Evolutionary conservation across 2,113 vertebrate species (phyloP).

Genomic region (Setophaga kirtlandii): DNA sequence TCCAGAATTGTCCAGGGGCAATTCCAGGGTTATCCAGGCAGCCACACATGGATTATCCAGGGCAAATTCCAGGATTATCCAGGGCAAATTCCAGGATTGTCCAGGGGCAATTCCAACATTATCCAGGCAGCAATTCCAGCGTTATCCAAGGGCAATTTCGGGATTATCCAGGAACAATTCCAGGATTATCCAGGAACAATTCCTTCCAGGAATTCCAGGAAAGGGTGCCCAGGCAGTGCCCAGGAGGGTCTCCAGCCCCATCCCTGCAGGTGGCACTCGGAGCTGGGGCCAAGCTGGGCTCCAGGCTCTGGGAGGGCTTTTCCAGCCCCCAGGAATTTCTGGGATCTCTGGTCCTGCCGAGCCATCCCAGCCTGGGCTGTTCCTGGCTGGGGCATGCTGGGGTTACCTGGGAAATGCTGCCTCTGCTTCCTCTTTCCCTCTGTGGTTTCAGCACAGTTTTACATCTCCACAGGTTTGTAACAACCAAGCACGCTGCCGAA

Average conservation of each 20-base stretch:
- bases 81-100: not conserved
- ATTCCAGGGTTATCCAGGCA: too few relatives aligned
- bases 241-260: rapidly evolving
- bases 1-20: too few relatives aligned
- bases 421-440: not conserved
- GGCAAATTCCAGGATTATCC: too few relatives aligned
- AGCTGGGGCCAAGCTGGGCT: rapidly evolving
- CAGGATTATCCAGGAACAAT: not conserved
- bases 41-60: too few relatives aligned
- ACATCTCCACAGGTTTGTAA: not conserved
- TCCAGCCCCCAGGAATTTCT: not conserved
- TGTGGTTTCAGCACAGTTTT: not conserved
- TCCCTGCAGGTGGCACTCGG: not conserved
- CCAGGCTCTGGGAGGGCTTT: not conserved
- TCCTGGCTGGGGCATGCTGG: not conserved
- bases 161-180: not conserved
- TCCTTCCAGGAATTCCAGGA: not conserved
- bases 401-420: not conserved
- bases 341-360: not conserved
- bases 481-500: not conserved
- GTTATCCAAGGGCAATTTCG: not conserved
- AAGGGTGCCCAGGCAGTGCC: too few relatives aligned
- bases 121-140: not conserved
- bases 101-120: not conserved
- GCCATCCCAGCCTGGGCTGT: not conserved